Evolutionary conservation across 2,113 vertebrate species (phyloP).

Genomic region (Sakesphorus luctuosus): DNA sequence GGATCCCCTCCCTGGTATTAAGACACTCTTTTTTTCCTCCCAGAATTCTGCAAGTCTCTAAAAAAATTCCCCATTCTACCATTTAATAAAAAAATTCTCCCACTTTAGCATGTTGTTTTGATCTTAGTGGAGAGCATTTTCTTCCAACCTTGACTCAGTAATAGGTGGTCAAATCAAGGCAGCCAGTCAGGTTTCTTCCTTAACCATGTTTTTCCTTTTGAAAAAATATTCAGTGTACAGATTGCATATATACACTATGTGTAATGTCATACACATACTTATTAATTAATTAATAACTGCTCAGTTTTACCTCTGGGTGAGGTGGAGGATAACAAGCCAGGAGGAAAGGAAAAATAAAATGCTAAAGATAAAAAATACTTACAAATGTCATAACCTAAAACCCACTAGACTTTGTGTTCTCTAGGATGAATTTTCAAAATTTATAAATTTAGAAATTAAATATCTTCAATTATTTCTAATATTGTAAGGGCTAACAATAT

Average conservation of each 20-base stretch:
- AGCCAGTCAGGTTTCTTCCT: not conserved
- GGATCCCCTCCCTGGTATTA: not conserved
- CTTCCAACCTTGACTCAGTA: not conserved
- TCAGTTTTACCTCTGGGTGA: not conserved
- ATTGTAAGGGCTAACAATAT: not conserved
- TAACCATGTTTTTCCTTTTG: not conserved
- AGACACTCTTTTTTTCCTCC: not conserved
- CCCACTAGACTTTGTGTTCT: not conserved
- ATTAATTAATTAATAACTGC: not conserved
- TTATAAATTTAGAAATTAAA: not conserved
- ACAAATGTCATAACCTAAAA: not conserved
- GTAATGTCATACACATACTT: not conserved
- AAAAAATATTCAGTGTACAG: not conserved
- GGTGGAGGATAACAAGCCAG: no score
- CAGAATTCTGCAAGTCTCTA: not conserved
- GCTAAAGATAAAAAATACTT: not conserved
- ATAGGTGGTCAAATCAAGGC: not conserved
- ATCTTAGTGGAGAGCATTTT: not conserved
- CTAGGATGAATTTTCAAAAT: not conserved
- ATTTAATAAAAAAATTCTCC: not conserved
- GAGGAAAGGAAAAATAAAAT: not conserved
- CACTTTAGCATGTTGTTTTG: not conserved
- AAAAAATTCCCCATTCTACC: not conserved
- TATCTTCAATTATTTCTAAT: not conserved
- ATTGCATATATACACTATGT: rapidly evolving